Base-by-base conservation (phyloP, 2,888 invertebrate genomes). In the Clusia tigrina region DNA sequence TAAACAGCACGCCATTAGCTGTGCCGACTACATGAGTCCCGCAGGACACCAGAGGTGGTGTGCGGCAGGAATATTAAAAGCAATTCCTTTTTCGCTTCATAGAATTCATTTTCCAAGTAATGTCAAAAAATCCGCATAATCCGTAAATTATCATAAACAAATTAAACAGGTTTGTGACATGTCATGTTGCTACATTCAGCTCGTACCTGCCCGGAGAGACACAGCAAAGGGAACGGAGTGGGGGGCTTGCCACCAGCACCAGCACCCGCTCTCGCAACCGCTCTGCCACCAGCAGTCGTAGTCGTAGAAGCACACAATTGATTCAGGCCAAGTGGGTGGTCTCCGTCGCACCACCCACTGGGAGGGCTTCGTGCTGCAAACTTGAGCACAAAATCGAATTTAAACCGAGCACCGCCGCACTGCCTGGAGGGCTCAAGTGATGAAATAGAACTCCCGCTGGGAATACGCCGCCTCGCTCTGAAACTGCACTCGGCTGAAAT, bases 71-170 rank as follows among this genome's bases (percentile, higher is more conserved):
- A n/a, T n/a, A n/a, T n/a, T n/a, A n/a, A n/a, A n/a, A n/a, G n/a
- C n/a, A n/a, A n/a, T n/a, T n/a, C n/a, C n/a, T n/a, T n/a, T n/a
- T n/a, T n/a, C n/a, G n/a, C n/a, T n/a, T n/a, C n/a, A n/a, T n/a
- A n/a, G n/a, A n/a, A n/a, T n/a, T 3, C 42, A 6, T 6, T 42
- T 42, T 42, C 3, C 42, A 42, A 42, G n/a, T 10, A 17, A n/a
- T 42, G 42, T 42, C 42, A 48, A 20, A 3, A 18, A 48, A 48
- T 20, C 48, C 48, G 3, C 58, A 68, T 69, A 72, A 73, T 68
- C 65, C 78, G 68, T 71, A 78, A 73, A 79, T 80, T 79, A 80
- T 77, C 78, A 78, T 79, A 78, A 80, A 72, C 78, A 80, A 81
- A 81, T 80, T 78, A 80, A 71, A 80, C 72, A 77, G 76, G 69